Conservation (phyloP, 2,113 vertebrate species). For the Melanotaenia duboulayi region DNA sequence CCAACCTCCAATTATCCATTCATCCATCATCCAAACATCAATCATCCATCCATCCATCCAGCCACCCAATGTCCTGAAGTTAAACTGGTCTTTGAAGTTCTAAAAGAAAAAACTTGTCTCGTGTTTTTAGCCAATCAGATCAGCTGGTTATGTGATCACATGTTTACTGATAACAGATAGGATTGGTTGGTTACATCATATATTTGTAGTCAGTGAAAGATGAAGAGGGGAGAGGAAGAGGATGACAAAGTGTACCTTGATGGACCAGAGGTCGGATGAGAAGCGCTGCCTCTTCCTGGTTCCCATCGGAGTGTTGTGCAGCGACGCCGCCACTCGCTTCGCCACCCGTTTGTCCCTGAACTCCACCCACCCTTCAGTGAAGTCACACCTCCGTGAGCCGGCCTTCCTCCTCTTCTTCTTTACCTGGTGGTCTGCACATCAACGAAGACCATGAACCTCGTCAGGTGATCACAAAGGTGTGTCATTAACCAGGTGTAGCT, state of each 20-base stretch:
- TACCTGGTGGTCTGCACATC: conserved; percentile 62
- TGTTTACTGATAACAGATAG: no score
- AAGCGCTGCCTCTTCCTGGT: conserved; percentile 84
- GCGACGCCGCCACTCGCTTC: conserved; percentile 85
- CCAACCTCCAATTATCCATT: no score
- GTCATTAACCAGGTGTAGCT: no score
- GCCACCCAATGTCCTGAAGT: no score
- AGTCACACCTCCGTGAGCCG: conserved; percentile 80
- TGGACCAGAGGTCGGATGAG: conserved; percentile 87
- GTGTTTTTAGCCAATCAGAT: no score
- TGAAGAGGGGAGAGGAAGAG: background rate
- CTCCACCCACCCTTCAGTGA: conserved; percentile 92
- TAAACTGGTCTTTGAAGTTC: no score
- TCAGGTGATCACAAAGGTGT: background rate
- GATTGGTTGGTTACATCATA: no score
- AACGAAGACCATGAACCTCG: background rate
- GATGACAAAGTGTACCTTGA: conserved; percentile 78
- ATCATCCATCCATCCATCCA: no score
- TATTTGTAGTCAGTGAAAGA: background rate
- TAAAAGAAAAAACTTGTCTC: no score
- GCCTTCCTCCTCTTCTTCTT: conserved; percentile 83
- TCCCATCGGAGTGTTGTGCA: conserved; percentile 89
- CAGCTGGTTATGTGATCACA: no score
- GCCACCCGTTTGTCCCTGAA: conserved; percentile 90
- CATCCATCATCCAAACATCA: no score